A percentile compares a stretch with the other conserved stretches of the same genome.
phyloP scores from a whole-genome alignment of 2,888 invertebrate genomes.

The Macrophya alboannulata region DNA sequence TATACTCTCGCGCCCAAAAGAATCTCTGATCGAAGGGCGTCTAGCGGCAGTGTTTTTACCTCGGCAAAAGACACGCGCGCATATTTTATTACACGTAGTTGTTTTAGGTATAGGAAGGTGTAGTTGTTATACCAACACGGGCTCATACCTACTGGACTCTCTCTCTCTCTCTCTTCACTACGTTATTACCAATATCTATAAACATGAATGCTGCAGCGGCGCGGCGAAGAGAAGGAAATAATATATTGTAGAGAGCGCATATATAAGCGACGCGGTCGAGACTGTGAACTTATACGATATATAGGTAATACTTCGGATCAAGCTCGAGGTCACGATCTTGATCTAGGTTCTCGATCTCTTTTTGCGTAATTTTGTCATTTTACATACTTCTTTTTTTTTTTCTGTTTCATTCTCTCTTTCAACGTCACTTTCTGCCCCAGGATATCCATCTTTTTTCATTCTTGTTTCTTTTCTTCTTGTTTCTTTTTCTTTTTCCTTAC shows the following conservation, averaged over 20 bases:
- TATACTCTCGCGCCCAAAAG: not conserved
- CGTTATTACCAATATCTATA: constrained; percentile 11
- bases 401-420: not conserved
- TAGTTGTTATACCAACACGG: constrained; percentile 11
- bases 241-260: not conserved
- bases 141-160: not conserved
- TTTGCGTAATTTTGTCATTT: not conserved
- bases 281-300: constrained; percentile 1
- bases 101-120: constrained; percentile 17
- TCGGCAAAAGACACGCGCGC: constrained; percentile 29
- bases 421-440: not conserved
- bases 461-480: constrained; percentile 57
- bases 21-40: constrained; percentile 23
- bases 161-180: not conserved
- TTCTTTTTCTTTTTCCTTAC: constrained; percentile 60
- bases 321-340: constrained; percentile 46
- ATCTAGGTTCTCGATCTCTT: constrained; percentile 27
- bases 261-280: not conserved
- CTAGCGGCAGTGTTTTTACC: not conserved
- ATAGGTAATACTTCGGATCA: constrained; percentile 27
- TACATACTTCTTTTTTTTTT: not conserved
- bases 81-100: constrained; percentile 17
- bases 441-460: not conserved
- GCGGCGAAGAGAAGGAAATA: not conserved
- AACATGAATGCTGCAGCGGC: not conserved